Base-by-base conservation (phyloP, 2,888 invertebrate species). In the Platycheirus rosarum region DNA sequence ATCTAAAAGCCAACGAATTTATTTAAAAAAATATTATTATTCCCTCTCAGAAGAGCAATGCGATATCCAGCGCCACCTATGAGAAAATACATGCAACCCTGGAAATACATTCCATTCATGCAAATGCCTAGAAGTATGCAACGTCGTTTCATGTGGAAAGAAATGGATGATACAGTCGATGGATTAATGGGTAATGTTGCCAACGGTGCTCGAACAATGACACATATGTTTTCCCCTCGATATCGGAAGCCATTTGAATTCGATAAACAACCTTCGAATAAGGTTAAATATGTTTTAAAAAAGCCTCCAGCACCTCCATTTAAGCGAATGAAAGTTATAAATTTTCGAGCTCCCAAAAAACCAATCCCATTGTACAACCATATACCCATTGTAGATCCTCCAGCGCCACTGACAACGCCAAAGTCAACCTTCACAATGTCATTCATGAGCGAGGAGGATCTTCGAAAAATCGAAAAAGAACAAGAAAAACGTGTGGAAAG, bases 111-210 rank as follows among this genome's bases (percentile, higher is more conserved):
- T 53, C 65, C 65, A 73, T 44, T 44, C 13, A 7, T 40, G 1
- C 0, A 9, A 3, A 8, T 66, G 66, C 77, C 75, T 55, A 60
- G 53, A 63, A 88, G 87, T 86, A 87, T 89, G 40, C 89, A 90
- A 70, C 87, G 90, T 0, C 89, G 90, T 23, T 90, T 90, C 49
- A 90, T 90, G 90, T 90, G 90, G 90, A 88, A 88, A 40, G 88
- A 90, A 76, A 88, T 90, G 87, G 89, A 89, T 51, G 88, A 88
- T 23, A 87, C 87, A 7, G 87, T 89, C 78, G 87, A 88, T 20
- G 86, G 85, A 0, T 55, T 89, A 0, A 86, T 89, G 85, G 86
- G 87, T 4, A 84, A 76, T 20, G 53, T 80, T 63, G 88, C 87
- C 7, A 85, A 84, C 0, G 87, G 88, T 2, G 88, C 88, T 1